Conservation (phyloP, 2,113 vertebrate species). For the Crotalus viridis region DNA sequence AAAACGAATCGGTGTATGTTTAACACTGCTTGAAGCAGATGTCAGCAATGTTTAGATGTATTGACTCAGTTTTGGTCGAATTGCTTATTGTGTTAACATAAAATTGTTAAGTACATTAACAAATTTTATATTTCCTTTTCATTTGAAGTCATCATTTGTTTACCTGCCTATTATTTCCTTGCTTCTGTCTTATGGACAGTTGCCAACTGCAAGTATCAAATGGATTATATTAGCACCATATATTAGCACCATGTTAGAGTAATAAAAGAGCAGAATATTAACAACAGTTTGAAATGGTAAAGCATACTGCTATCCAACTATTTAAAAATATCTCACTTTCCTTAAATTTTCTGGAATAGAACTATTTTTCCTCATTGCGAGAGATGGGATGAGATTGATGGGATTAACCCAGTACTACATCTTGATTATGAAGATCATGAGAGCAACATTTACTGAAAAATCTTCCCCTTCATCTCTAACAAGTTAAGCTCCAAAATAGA, state of each 20-base stretch:
- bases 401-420: neutral
- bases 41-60: slow-evolving; percentile 1
- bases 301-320: neutral
- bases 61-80: neutral
- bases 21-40: slow-evolving; percentile 26
- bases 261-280: neutral
- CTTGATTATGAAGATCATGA: neutral
- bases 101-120: neutral
- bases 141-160: slow-evolving; percentile 1
- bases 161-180: neutral
- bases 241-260: neutral
- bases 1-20: slow-evolving; percentile 17
- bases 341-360: neutral
- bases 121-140: neutral
- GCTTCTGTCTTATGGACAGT: neutral
- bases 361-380: neutral
- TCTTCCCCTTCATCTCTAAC: neutral
- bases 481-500: neutral
- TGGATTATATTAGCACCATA: neutral
- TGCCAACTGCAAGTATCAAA: neutral
- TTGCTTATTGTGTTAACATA: slow-evolving; percentile 1
- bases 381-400: neutral
- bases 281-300: neutral
- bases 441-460: neutral
- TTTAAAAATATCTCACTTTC: neutral